Evolutionary conservation across 2,113 vertebrate species (phyloP).

Genomic region (Rynchops niger): DNA sequence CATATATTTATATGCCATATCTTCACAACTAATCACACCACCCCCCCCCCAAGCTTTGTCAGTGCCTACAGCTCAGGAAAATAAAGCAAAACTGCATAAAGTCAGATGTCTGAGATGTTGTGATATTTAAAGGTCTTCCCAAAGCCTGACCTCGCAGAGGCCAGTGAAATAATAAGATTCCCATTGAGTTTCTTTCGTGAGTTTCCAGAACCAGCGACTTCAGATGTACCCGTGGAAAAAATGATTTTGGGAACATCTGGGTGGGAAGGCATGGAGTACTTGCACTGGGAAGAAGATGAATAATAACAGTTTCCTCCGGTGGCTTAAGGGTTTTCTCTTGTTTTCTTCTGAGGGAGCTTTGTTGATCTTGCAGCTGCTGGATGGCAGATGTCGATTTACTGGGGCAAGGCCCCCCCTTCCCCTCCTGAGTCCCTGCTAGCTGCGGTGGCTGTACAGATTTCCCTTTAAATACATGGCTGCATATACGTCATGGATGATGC

Average conservation of each 20-base stretch:
- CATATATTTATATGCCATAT: accelerated
- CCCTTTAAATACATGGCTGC: not conserved
- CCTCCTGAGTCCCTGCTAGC: not conserved
- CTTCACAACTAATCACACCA: not conserved
- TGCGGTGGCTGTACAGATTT: not conserved
- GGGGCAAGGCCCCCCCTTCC: not conserved
- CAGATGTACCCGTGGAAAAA: not conserved
- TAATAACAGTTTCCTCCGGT: not conserved
- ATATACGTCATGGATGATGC: not conserved
- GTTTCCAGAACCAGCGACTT: not conserved
- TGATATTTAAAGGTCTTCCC: not conserved
- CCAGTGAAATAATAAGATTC: not conserved
- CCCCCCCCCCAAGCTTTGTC: not conserved
- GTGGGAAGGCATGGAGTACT: not conserved
- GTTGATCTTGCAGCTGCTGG: slow-evolving; percentile 50
- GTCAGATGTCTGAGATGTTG: not conserved
- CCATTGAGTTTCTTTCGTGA: not conserved
- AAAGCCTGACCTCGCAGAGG: not conserved
- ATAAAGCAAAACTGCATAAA: not conserved
- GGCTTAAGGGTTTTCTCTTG: not conserved
- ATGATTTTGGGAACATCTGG: not conserved
- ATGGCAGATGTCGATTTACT: slow-evolving; percentile 2
- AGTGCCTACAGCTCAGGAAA: not conserved
- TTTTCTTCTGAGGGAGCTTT: slow-evolving; percentile 42
- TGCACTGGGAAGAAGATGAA: not conserved